phyloP scores from a whole-genome alignment of 2,797 vertebrate genomes.

The Mus caroli region DNA sequence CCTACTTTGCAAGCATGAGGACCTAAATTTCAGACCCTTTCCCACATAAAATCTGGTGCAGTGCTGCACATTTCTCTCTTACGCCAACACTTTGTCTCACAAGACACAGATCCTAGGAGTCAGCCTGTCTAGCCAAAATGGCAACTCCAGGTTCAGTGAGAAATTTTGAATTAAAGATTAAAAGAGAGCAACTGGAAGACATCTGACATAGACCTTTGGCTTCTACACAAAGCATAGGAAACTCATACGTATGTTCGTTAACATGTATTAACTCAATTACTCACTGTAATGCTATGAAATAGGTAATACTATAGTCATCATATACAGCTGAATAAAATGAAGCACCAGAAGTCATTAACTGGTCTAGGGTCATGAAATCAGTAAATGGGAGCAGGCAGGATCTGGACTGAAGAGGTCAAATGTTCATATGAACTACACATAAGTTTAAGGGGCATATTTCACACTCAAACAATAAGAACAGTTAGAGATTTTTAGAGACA shows the following conservation, averaged over 20 bases:
- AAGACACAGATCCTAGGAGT: neutral
- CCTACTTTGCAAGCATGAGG: neutral
- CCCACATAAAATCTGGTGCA: neutral
- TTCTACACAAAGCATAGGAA: neutral
- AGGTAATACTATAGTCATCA: neutral
- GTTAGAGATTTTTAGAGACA: too few relatives aligned
- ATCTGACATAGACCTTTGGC: too few relatives aligned
- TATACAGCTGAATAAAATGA: constrained; percentile 9
- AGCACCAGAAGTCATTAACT: neutral
- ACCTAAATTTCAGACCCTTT: neutral
- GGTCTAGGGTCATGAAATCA: neutral
- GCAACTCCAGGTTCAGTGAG: neutral
- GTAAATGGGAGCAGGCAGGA: neutral
- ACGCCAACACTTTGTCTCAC: too few relatives aligned
- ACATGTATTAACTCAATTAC: neutral
- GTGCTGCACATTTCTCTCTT: too few relatives aligned
- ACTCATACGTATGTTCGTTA: neutral
- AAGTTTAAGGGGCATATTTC: neutral
- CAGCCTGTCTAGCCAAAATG: neutral
- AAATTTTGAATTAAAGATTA: neutral
- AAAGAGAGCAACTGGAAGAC: neutral
- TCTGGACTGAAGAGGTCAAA: neutral
- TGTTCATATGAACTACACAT: constrained; percentile 24
- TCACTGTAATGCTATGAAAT: neutral
- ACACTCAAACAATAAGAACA: too few relatives aligned